phyloP scores from a whole-genome alignment of 2,113 vertebrate species.

The Bubo blakistoni region DNA sequence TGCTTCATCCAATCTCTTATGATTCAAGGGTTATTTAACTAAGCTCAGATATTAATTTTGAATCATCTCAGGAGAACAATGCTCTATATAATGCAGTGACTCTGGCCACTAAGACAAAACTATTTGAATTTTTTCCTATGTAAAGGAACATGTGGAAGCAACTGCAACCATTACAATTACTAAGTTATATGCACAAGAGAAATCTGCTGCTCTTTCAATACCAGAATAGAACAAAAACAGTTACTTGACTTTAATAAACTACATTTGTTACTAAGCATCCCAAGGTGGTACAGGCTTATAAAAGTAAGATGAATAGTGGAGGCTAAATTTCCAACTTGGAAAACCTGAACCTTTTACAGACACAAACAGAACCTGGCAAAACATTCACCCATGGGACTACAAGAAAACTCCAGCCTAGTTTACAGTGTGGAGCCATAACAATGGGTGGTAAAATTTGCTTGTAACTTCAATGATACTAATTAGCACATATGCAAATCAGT shows the following conservation, averaged over 20 bases:
- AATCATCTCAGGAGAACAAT: not conserved
- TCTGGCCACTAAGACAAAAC: not conserved
- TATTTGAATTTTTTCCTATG: not conserved
- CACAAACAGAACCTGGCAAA: not conserved
- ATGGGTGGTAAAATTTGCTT: not conserved
- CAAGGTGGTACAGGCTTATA: not conserved
- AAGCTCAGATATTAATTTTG: not conserved
- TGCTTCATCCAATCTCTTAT: not conserved
- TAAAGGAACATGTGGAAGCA: not conserved
- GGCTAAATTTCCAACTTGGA: not conserved
- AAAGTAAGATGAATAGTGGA: not conserved
- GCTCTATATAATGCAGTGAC: not conserved
- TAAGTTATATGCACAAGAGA: not conserved
- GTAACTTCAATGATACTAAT: not conserved
- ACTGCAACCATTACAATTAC: not conserved
- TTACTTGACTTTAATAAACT: not conserved
- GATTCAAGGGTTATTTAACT: slow-evolving; percentile 13
- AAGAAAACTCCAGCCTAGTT: not conserved
- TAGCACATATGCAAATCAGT: not conserved
- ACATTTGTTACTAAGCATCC: not conserved
- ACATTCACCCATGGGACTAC: rapidly evolving
- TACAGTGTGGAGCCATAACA: not conserved
- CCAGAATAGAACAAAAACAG: not conserved
- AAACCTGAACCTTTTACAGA: not conserved
- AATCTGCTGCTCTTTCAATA: not conserved